These are phyloP conservation scores for Enteromius fasciolatus DNA, from an alignment of 2,797 vertebrate species.

Conservation along the genomic window DNA sequence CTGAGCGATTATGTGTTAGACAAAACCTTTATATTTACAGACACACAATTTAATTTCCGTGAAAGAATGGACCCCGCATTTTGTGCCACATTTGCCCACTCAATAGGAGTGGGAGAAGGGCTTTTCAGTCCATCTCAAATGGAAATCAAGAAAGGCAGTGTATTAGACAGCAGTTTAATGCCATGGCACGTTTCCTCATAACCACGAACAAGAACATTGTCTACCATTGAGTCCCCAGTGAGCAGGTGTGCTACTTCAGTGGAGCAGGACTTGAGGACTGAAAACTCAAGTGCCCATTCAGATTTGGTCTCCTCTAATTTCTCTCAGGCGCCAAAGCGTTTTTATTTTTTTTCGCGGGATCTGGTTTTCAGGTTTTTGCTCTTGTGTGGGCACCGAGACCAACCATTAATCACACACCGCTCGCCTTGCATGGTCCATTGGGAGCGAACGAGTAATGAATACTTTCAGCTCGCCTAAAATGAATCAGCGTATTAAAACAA, in stretches of 20 bases:
- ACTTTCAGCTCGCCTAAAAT: conserved; percentile 53
- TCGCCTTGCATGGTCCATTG: conserved; percentile 53
- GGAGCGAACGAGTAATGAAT: conserved; percentile 58
- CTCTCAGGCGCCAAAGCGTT: conserved; percentile 32
- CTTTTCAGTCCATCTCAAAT: conserved; percentile 35
- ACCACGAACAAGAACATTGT: conserved; percentile 63
- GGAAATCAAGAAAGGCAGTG: conserved; percentile 41
- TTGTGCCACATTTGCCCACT: background rate
- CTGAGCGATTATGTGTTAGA: background rate
- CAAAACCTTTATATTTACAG: conserved; percentile 11
- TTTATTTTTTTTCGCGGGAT: conserved; percentile 46
- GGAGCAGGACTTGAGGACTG: conserved; percentile 49
- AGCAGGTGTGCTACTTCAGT: conserved; percentile 61
- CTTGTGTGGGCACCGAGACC: conserved; percentile 58
- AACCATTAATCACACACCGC: conserved; percentile 61
- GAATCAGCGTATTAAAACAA: conserved; percentile 53
- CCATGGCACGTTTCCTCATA: conserved; percentile 61
- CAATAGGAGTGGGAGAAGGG: conserved; percentile 16
- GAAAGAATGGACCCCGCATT: background rate
- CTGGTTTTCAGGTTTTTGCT: conserved; percentile 55
- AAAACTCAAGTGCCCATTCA: conserved; percentile 55
- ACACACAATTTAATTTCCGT: background rate
- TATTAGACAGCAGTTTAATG: conserved; percentile 63
- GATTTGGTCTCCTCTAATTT: conserved; percentile 36
- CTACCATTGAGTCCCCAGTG: conserved; percentile 57